Evolutionary conservation across 2,888 invertebrate genomes (phyloP), one percentile per base, ranked within the genome.

Genomic region (Macrosoma leucophasiata): DNA sequence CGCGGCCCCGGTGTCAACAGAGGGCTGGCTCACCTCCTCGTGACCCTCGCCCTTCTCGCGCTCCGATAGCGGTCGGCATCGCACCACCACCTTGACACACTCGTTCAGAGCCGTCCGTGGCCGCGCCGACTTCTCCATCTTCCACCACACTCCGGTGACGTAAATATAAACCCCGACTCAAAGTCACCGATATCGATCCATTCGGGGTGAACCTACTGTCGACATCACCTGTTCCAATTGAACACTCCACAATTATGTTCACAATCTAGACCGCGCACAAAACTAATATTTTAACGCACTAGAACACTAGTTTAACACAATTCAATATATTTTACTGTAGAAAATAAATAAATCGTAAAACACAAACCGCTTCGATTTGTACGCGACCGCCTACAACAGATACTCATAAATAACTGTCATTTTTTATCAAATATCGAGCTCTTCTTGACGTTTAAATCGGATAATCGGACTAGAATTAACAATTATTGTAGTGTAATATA

Each of bases 11-110:
- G 48, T 37, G 55, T 49, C 57, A 63, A 60, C 59, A 58, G 53
- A 49, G 46, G 41, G 42, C 33, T 27, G 21, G 36, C 72, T 70
- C 56, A 85, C 84, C 78, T 92, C 91, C 40, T 77, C 86, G 77
- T 90, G 89, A 12, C 92, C 92, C 58, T 91, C 89, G 19, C 86
- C 77, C 19, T 86, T 87, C 82, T 99, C 99, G 55, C 91, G 93
- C 48, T 92, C 90, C 55, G 93, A 95, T 84, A 99, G 90, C 20
- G 99, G 99, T 33, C 99, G 90, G 84, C 98, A 97, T 67, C 99
- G 87, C 34, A 99, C 98, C 49, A 98, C 94, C 46, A 99, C 98
- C 84, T 97, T 96, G 39, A 98, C 97, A 62, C 94, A 91, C 79
- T 98, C 96, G 67, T 91, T 91, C 43, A 85, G 81, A 49, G 85